phyloP scores from a whole-genome alignment of 1,140 invertebrate genomes.

The Cepaea nemoralis region DNA sequence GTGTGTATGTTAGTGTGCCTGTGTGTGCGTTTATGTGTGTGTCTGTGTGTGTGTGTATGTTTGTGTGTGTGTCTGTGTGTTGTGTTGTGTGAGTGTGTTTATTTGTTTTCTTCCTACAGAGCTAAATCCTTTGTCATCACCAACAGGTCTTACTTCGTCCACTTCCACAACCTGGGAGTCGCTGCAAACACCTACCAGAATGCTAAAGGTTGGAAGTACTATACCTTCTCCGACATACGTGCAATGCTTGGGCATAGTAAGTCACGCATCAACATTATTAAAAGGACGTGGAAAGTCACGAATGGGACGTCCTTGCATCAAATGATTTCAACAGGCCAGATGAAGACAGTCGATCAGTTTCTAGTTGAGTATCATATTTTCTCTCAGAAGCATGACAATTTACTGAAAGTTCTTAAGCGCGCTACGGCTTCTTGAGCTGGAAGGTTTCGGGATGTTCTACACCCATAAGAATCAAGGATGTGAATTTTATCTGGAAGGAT shows the following conservation, averaged over 20 bases:
- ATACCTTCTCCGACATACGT: conserved; percentile 5
- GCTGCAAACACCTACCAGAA: background rate
- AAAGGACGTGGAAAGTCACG: conserved; percentile 11
- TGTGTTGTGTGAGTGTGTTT: too few species aligned
- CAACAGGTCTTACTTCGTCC: background rate
- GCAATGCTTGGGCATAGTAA: background rate
- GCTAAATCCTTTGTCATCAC: background rate
- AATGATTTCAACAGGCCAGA: background rate
- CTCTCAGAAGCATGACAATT: background rate
- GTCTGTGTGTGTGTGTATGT: too few species aligned
- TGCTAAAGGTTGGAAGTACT: background rate
- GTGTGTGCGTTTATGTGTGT: too few species aligned
- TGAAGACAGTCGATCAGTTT: background rate
- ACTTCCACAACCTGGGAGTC: conserved; percentile 7
- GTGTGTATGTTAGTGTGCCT: too few species aligned
- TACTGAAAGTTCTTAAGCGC: background rate
- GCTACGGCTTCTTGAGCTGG: background rate
- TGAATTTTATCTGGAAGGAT: background rate
- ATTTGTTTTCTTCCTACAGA: too few species aligned
- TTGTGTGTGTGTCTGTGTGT: too few species aligned
- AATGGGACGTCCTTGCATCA: background rate
- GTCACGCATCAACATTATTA: background rate
- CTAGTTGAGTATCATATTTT: conserved; percentile 10
- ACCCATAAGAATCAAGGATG: conserved; percentile 3
- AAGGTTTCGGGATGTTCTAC: background rate